A percentile compares a stretch with the other conserved stretches of the same genome.
Evolutionary conservation across 2,113 vertebrate genomes (phyloP).

Genomic region (Takifugu bimaculatus): DNA sequence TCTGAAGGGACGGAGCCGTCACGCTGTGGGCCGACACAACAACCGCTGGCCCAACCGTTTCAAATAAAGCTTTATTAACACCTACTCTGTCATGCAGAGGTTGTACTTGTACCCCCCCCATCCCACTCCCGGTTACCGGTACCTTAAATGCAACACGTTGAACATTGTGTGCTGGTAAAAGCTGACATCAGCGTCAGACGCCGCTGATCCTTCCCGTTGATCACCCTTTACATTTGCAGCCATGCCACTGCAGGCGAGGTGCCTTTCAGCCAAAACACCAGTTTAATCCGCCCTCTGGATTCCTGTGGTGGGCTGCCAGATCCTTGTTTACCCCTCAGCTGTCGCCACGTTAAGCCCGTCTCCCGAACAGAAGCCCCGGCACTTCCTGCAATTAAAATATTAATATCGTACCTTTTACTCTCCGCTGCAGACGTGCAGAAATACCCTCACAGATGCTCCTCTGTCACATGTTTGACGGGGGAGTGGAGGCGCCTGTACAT

Average conservation of each 20-base stretch:
- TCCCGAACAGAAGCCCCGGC: constrained; percentile 49
- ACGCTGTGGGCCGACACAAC: constrained; percentile 33
- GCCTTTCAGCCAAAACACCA: constrained; percentile 50
- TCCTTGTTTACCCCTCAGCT: constrained; percentile 66
- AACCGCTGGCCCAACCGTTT: constrained; percentile 27
- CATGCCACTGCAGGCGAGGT: constrained; percentile 29
- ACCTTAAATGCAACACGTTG: no score
- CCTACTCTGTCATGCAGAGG: constrained; percentile 6
- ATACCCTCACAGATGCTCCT: constrained; percentile 57
- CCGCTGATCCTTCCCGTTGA: constrained; percentile 14
- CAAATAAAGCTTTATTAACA: constrained; percentile 42
- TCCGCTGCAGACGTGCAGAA: constrained; percentile 46
- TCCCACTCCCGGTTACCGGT: no score
- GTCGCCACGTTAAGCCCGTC: constrained; percentile 57
- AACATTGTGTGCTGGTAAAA: not conserved
- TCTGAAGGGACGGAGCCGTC: constrained; percentile 28
- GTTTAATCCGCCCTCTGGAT: constrained; percentile 66
- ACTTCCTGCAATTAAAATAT: constrained; percentile 64
- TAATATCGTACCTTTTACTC: constrained; percentile 65
- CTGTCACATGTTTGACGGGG: constrained; percentile 34
- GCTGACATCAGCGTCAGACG: constrained; percentile 11
- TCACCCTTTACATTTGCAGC: constrained; percentile 43
- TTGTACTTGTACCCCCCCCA: no score
- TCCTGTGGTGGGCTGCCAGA: constrained; percentile 60
- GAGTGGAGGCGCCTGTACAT: constrained; percentile 25